These are phyloP conservation scores for Netelia inedita DNA, from an alignment of 2,888 invertebrate species.

Conservation along the genomic window DNA sequence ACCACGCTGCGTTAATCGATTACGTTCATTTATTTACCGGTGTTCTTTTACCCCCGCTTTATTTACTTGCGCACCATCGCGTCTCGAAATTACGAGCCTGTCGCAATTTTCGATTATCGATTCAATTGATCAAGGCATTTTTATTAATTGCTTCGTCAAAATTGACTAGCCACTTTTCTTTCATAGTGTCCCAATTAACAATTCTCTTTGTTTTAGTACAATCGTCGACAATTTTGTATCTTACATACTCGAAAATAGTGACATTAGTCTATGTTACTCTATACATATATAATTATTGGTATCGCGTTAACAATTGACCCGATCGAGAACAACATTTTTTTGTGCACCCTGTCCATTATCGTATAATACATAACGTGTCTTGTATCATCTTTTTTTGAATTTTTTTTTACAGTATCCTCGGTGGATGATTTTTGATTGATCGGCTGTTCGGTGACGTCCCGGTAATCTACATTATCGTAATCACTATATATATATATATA, in stretches of 20 bases:
- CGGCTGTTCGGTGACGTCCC: conserved; percentile 23
- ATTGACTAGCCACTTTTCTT: not conserved
- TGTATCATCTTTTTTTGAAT: conserved; percentile 3
- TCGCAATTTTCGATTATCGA: not conserved
- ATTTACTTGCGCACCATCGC: not conserved
- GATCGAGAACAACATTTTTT: conserved; percentile 27
- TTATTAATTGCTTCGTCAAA: not conserved
- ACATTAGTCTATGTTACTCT: not conserved
- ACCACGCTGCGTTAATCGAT: conserved; percentile 10
- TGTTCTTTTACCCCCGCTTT: not conserved
- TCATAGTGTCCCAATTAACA: not conserved
- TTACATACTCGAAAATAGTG: conserved; percentile 13
- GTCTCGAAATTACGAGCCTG: not conserved
- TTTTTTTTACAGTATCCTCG: conserved; percentile 18
- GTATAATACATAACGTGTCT: conserved; percentile 26
- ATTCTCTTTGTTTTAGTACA: not conserved
- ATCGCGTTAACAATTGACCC: conserved; percentile 48
- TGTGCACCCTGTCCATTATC: conserved; percentile 14
- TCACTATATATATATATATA: not conserved
- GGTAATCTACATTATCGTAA: conserved; percentile 35
- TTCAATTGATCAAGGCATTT: conserved; percentile 3
- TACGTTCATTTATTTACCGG: not conserved
- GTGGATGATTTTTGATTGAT: conserved; percentile 14
- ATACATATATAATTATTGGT: conserved; percentile 2
- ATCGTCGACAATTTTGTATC: not conserved